Conservation (phyloP, 2,797 vertebrate genomes). For the Microchirus variegatus region DNA sequence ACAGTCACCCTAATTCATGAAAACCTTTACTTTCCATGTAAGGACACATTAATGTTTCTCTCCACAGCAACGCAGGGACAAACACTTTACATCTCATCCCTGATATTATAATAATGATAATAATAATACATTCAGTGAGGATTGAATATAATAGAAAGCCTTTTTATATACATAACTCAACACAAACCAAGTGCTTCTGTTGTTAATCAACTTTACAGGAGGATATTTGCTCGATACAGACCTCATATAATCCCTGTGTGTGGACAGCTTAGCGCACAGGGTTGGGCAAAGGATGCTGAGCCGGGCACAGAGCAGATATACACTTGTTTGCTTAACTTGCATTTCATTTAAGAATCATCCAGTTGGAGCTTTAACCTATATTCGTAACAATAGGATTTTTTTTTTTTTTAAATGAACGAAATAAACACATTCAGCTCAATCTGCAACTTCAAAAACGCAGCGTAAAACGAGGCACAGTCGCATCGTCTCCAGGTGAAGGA, state of each 20-base stretch:
- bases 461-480: not conserved
- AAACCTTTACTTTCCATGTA: slow-evolving; percentile 64
- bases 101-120: no score
- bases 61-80: slow-evolving; percentile 13
- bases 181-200: no score
- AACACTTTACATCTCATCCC: slow-evolving; percentile 2
- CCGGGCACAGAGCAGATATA: slow-evolving; percentile 5
- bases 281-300: slow-evolving; percentile 65
- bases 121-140: no score
- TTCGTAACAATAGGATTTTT: no score
- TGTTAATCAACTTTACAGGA: no score
- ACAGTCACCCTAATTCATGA: slow-evolving; percentile 61
- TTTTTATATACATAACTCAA: no score
- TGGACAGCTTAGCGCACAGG: slow-evolving; percentile 30
- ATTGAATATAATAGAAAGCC: no score
- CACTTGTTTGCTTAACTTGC: slow-evolving; percentile 51
- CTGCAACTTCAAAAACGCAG: slow-evolving; percentile 37
- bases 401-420: no score
- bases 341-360: slow-evolving; percentile 13
- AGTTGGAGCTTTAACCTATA: not conserved
- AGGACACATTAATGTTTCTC: slow-evolving; percentile 52
- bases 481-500: not conserved
- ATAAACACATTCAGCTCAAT: not conserved
- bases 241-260: no score
- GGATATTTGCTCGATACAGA: no score